A percentile compares a stretch with the other conserved stretches of the same genome.
Conservation (phyloP, 2,797 vertebrate species). For the Garrulus glandarius region DNA sequence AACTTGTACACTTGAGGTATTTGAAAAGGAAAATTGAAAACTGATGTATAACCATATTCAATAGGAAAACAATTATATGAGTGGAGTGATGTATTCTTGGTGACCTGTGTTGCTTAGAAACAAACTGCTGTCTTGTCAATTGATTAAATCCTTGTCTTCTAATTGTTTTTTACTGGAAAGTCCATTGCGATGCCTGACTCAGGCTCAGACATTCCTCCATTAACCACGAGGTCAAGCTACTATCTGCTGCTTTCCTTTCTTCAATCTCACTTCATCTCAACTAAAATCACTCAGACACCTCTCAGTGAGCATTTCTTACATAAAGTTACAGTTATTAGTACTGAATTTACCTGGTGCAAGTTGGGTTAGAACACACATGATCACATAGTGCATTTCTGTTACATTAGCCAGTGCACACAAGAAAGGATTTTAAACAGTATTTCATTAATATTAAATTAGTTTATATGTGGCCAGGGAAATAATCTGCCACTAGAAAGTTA, state of each 20-base stretch:
- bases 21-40: not conserved
- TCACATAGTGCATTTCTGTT: not conserved
- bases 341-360: not conserved
- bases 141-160: constrained; percentile 8
- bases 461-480: not conserved
- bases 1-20: not conserved
- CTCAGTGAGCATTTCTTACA: not conserved
- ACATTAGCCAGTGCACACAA: not conserved
- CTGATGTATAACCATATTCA: not conserved
- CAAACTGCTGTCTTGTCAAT: not conserved
- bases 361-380: not conserved
- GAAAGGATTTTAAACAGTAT: not conserved
- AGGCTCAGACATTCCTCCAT: not conserved
- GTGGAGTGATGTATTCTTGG: not conserved
- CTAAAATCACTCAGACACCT: not conserved
- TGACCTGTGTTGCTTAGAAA: constrained; percentile 40
- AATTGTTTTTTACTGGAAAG: not conserved
- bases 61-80: not conserved
- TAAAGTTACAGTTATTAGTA: not conserved
- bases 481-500: not conserved
- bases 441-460: not conserved
- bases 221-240: not conserved
- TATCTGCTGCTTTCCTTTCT: not conserved
- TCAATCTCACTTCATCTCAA: not conserved
- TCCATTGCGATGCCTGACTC: not conserved